Evolutionary conservation across 92 coral and sea anemone species (phyloP), one percentile per base, ranked within the genome.

Genomic region (Epizoanthus ramosus): DNA sequence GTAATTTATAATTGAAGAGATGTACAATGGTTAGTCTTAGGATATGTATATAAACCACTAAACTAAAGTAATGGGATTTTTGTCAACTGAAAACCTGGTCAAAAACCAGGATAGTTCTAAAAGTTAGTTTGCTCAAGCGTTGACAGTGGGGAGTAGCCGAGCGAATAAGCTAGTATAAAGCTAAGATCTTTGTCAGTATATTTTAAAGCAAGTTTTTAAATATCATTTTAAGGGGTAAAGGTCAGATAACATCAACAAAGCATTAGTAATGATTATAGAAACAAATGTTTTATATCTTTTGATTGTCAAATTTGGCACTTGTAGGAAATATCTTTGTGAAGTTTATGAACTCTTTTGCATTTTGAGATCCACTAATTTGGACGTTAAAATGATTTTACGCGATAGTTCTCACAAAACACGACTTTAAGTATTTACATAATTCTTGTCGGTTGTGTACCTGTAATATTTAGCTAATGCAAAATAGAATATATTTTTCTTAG

Each of bases 401-500:
- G 33, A 1, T 64, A 25, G 14, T 14, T 64, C 16, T 61, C 35
- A n/a, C 47, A 59, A 76, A 76, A 77, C 22, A 70, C 71, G 61
- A 77, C 63, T 76, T 37, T 37, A 37, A 37, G 0, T 61, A 23
- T 35, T 43, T n/a, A 16, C 81, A n/a, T 10, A 21, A 37, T 16
- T 17, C 61, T 70, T n/a, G 37, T 18, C 10, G 82, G 60, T 14
- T 60, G 71, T 60, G 45, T 41, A 63, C 57, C 22, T 61, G 50
- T 2, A 21, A 69, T 60, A 41, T 17, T 22, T 41, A 31, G 68
- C 69, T 16, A 23, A 59, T 47, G 81, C 69, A 22, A 75, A 75
- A 58, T 8, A 21, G 82, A 76, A 77, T 77, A 61, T 41, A 61
- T 77, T 33, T 33, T 77, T 77, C 81, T 39, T 35, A n/a, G 58